These are phyloP conservation scores for Colletes gigas DNA, from an alignment of 1,140 invertebrate genomes.

Conservation along the genomic window DNA sequence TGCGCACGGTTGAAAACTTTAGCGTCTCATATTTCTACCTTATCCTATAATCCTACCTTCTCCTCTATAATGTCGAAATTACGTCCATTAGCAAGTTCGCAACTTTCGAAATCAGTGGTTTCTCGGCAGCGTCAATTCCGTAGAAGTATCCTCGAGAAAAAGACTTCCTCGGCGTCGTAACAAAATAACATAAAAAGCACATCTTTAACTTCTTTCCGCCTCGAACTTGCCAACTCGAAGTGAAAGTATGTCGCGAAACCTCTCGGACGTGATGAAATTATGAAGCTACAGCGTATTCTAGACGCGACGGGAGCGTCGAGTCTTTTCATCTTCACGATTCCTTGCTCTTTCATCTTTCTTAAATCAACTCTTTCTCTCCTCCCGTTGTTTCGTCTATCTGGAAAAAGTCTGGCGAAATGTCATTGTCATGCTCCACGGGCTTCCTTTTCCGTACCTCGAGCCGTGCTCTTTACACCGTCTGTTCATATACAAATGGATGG, in stretches of 20 bases:
- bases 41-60: no score
- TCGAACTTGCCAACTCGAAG: constrained; percentile 33
- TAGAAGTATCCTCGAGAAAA: neutral
- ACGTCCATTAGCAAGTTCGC: neutral
- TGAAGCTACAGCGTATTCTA: constrained; percentile 42
- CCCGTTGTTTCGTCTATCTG: constrained; percentile 19
- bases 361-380: constrained; percentile 28
- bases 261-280: constrained; percentile 61
- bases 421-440: constrained; percentile 36
- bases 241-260: constrained; percentile 41
- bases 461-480: constrained; percentile 2
- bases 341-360: constrained; percentile 40
- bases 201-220: neutral
- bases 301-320: constrained; percentile 28
- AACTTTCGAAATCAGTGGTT: neutral
- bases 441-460: neutral
- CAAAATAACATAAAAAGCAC: neutral
- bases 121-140: neutral
- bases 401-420: constrained; percentile 41
- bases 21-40: no score
- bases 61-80: no score
- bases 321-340: constrained; percentile 30
- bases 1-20: no score
- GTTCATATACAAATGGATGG: constrained; percentile 29
- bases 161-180: no score